phyloP scores from a whole-genome alignment of 2,888 invertebrate species.

The Hydriomena furcata region DNA sequence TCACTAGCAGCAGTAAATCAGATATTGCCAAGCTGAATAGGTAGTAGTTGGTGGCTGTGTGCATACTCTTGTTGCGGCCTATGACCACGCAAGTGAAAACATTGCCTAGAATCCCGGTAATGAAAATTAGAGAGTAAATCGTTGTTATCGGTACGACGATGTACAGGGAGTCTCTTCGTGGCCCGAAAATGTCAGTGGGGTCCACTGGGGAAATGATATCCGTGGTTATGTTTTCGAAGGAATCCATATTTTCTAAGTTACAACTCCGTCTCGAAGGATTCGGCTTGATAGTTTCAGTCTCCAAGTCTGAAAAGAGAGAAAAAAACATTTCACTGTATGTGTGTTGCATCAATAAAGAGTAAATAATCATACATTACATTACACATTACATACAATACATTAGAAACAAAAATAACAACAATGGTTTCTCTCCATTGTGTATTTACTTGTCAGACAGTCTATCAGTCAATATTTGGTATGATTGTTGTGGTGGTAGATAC shows the following conservation, averaged over 20 bases:
- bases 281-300: constrained; percentile 8
- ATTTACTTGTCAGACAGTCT: too few relatives aligned
- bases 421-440: too few relatives aligned
- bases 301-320: constrained; percentile 16
- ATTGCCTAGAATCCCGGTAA: constrained; percentile 92
- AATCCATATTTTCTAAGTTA: constrained; percentile 21
- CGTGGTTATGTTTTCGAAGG: constrained; percentile 26
- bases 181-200: constrained; percentile 64
- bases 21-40: constrained; percentile 93
- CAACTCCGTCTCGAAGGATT: constrained; percentile 2
- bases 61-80: constrained; percentile 91
- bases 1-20: constrained; percentile 89
- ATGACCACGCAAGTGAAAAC: constrained; percentile 94
- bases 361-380: too few relatives aligned
- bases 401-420: too few relatives aligned
- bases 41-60: constrained; percentile 91
- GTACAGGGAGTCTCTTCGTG: constrained; percentile 81
- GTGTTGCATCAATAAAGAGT: too few relatives aligned
- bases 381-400: too few relatives aligned
- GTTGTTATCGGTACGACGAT: constrained; percentile 89
- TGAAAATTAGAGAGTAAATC: constrained; percentile 90
- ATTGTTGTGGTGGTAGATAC: too few relatives aligned
- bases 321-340: background rate
- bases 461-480: too few relatives aligned
- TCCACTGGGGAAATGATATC: constrained; percentile 48